Evolutionary conservation across 2,113 vertebrate species (phyloP), one percentile per base, ranked within the genome.

Genomic region (Barnardius zonarius): DNA sequence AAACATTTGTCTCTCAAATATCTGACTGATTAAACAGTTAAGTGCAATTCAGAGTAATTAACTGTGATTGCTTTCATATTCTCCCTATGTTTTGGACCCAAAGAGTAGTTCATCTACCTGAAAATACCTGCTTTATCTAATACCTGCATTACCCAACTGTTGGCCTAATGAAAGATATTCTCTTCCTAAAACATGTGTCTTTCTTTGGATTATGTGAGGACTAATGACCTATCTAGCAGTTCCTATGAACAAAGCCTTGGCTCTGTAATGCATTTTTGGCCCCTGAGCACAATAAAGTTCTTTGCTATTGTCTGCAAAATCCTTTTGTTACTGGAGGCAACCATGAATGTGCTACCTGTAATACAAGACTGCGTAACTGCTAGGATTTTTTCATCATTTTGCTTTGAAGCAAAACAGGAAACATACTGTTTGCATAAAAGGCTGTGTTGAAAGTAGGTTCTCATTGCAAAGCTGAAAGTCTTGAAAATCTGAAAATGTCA

Each of bases 331-430:
- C 67, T 73, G 66, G 24, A 89, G 73, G 48, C 1, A 5, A 75
- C 68, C 12, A 23, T 46, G 66, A 82, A 35, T 69, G 13, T 23
- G n/a, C 44, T 86, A 82, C 48, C 75, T 83, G 46, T 78, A 92
- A 52, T 76, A 82, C 75, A 89, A 86, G 48, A 20, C 67, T 91
- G 62, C 52, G 16, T 51, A 63, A 59, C 68, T 94, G 82, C 64
- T 78, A 61, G 22, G 61, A 63, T 54, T 64, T 96, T 94, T 92
- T 94, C 66, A 90, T 88, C 79, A 37, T 88, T 88, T 93, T 86
- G 16, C 93, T 96, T 78, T 94, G 95, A 93, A 94, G 85, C 93
- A 96, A 88, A 96, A 96, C 94, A 96, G 94, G 92, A 97, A 96
- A 52, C 43, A 72, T 22, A 51, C 61, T 74, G 72, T 96, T 96